Percentiles rank a stretch among this genome's conserved stretches.
Conservation (phyloP, 2,888 invertebrate species). For the Drosophila infuscata region DNA sequence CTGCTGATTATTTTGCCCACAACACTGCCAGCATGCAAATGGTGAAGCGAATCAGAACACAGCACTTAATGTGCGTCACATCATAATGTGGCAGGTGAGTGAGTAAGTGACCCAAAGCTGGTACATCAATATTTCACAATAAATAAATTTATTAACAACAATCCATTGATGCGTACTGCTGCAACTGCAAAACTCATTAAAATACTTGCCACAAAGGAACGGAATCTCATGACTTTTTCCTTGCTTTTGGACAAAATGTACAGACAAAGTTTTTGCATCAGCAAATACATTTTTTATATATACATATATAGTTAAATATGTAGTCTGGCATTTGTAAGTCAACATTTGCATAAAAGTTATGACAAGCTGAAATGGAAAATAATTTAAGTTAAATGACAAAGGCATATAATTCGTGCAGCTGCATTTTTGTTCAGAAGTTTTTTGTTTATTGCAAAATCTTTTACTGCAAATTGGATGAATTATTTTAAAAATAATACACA, state of each 20-base stretch:
- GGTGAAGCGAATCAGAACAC: conserved; percentile 54
- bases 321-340: conserved; percentile 37
- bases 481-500: conserved; percentile 36
- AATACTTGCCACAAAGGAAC: conserved; percentile 24
- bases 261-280: conserved; percentile 34
- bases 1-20: conserved; percentile 45
- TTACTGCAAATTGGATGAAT: conserved; percentile 14
- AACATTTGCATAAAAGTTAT: conserved; percentile 64
- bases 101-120: conserved; percentile 49
- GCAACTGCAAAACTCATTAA: conserved; percentile 45
- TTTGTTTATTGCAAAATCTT: neutral
- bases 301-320: neutral
- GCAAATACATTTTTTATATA: neutral
- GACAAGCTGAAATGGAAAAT: conserved; percentile 62
- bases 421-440: conserved; percentile 22
- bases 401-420: conserved; percentile 21
- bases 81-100: conserved; percentile 73
- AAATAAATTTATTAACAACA: conserved; percentile 28
- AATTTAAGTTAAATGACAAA: conserved; percentile 45
- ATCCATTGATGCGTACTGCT: neutral
- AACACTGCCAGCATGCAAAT: conserved; percentile 58
- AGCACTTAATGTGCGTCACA: conserved; percentile 73
- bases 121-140: conserved; percentile 55
- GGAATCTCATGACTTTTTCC: conserved; percentile 9
- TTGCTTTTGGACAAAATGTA: conserved; percentile 10